Base-by-base conservation (phyloP, 2,113 vertebrate species). In the Bagarius yarrelli region DNA sequence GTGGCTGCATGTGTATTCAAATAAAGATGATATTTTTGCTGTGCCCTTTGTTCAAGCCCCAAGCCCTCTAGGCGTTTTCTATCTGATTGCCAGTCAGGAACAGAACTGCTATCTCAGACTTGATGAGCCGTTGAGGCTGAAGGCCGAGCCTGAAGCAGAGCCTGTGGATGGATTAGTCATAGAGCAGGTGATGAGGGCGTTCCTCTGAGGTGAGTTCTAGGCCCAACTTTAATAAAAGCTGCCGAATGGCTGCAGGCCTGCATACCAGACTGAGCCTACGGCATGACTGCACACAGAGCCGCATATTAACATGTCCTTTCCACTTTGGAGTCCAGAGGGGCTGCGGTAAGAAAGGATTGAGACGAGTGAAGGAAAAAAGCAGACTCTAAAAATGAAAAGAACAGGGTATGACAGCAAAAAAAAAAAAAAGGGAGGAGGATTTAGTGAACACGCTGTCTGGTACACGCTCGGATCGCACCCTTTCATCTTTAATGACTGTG, bases 181-280 rank as follows among this genome's bases (percentile, higher is more conserved):
- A 81, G 75, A 74, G 85, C 82, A 81, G 82, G 85, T 86, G 85
- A 86, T 81, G 82, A 83, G 85, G 79, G 83, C 55, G 74, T 85
- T 85, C 79, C 84, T 85, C 78, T 81, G 71, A 82, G 84, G 84
- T 80, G 75, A 81, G 85, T 86, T 86, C 57, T 63, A 81, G 85
- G 85, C 72, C 82, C 80, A 52, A 44, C 85, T 86, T 83, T 86
- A 86, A 86, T 86, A 86, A 86, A 86, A 83, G 82, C 81, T 60
- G 82, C 79, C 30, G 79, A 76, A 76, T 64, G 76, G 75, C 85
- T 52, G 55, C 56, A 47, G 85, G 85, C 79, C 79, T 63, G 70
- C 82, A 86, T 83, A 86, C 85, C 82, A 86, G 82, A 86, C 85
- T 81, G 34, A 83, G 85, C 85, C 79, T 13, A 14, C n/a, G 44